Evolutionary conservation across 2,797 vertebrate genomes (phyloP).

Genomic region (Falco cherrug): DNA sequence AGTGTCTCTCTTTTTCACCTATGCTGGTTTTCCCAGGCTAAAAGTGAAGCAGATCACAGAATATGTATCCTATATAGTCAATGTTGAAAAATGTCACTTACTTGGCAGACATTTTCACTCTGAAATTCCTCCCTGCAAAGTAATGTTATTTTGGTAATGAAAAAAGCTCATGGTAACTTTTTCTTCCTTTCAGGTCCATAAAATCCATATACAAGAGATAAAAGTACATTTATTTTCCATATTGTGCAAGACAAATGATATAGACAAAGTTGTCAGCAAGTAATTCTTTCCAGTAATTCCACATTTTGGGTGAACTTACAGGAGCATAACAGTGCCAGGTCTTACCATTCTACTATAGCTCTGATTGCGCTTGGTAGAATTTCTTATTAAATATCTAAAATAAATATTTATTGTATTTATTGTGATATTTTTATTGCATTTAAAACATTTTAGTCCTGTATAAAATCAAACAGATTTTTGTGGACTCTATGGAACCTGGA

Average conservation of each 20-base stretch:
- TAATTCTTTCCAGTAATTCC: neutral
- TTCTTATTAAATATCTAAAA: neutral
- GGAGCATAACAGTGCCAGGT: neutral
- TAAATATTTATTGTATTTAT: neutral
- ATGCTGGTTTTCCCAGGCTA: neutral
- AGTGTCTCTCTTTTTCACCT: neutral
- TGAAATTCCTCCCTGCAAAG: neutral
- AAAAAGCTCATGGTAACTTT: neutral
- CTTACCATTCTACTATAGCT: neutral
- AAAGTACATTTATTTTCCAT: neutral
- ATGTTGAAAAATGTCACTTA: neutral
- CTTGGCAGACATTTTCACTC: neutral
- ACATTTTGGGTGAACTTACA: neutral
- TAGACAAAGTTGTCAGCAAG: neutral
- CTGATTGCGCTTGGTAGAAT: neutral
- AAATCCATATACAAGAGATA: neutral
- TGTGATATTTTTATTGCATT: neutral
- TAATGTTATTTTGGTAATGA: neutral
- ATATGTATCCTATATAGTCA: neutral
- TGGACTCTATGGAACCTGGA: neutral
- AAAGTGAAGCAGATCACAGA: neutral
- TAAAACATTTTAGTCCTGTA: neutral
- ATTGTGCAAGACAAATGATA: neutral
- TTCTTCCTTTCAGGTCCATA: neutral
- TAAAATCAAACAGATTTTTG: neutral